These are phyloP conservation scores for Varanus salvator DNA, from an alignment of 2,113 vertebrate species.

Conservation along the genomic window DNA sequence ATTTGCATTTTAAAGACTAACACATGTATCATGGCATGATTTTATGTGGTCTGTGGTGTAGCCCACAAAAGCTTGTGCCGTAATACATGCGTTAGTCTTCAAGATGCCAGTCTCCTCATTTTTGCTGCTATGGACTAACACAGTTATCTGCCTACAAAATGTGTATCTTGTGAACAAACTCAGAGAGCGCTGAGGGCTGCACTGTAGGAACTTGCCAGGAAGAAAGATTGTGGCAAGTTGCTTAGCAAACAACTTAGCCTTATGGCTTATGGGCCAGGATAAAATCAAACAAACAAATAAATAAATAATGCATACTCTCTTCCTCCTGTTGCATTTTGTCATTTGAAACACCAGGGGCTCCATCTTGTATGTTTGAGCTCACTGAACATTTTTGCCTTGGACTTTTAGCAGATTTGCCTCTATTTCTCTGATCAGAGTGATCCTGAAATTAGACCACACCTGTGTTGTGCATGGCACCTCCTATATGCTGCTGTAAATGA, in stretches of 20 bases:
- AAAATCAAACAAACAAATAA: too few species aligned
- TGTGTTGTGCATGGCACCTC: neutral
- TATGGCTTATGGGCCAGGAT: too few species aligned
- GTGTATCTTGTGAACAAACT: neutral
- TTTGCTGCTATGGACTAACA: neutral
- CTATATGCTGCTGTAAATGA: neutral
- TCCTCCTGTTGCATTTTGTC: constrained; percentile 9
- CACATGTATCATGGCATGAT: neutral
- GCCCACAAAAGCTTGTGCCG: neutral
- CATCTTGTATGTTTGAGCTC: constrained; percentile 22
- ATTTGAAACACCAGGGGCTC: constrained; percentile 2
- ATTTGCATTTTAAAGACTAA: neutral
- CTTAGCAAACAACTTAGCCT: neutral
- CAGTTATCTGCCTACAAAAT: neutral
- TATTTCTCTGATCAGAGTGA: neutral
- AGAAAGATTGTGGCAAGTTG: neutral
- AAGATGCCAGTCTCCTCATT: neutral
- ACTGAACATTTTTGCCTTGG: neutral
- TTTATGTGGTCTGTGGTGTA: neutral
- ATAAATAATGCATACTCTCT: neutral
- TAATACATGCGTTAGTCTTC: neutral
- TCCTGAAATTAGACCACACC: neutral
- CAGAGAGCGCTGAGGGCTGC: neutral
- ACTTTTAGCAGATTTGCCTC: neutral
- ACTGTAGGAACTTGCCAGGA: neutral